Conservation (phyloP, 2,888 invertebrate species). For the Polyommatus icarus region DNA sequence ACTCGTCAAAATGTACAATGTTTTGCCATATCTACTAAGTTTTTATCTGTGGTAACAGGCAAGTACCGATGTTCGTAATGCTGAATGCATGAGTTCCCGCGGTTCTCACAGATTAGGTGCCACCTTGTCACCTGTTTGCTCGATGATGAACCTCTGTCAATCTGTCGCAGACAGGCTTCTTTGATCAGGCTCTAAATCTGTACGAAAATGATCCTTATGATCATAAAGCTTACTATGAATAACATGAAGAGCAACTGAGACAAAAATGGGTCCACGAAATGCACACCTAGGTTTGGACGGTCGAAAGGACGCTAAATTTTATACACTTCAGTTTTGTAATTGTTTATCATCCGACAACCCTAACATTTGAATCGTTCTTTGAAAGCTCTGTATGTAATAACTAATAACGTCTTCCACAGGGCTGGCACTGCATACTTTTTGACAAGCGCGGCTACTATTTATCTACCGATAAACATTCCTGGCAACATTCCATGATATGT, state of each 20-base stretch:
- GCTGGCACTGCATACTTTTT: neutral
- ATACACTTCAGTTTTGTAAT: too few relatives aligned
- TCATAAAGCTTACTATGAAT: too few relatives aligned
- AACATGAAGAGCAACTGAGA: too few relatives aligned
- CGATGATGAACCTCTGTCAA: neutral
- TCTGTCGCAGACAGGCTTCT: neutral
- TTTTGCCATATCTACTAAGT: neutral
- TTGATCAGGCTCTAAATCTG: neutral
- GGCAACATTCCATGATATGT: neutral
- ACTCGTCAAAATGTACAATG: too few relatives aligned
- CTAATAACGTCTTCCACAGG: neutral
- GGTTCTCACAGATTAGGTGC: slow-evolving; percentile 17
- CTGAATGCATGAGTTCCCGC: slow-evolving; percentile 12
- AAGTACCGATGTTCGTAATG: neutral
- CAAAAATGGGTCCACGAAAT: neutral
- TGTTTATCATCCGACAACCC: neutral
- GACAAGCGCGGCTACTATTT: neutral
- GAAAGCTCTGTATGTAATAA: neutral
- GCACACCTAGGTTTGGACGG: neutral
- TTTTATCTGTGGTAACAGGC: neutral
- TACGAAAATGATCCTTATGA: neutral
- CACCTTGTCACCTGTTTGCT: neutral
- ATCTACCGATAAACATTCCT: neutral
- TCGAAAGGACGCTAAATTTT: neutral
- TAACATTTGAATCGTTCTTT: neutral